Evolutionary conservation across 2,113 vertebrate genomes (phyloP).

Genomic region (Eurypyga helias): DNA sequence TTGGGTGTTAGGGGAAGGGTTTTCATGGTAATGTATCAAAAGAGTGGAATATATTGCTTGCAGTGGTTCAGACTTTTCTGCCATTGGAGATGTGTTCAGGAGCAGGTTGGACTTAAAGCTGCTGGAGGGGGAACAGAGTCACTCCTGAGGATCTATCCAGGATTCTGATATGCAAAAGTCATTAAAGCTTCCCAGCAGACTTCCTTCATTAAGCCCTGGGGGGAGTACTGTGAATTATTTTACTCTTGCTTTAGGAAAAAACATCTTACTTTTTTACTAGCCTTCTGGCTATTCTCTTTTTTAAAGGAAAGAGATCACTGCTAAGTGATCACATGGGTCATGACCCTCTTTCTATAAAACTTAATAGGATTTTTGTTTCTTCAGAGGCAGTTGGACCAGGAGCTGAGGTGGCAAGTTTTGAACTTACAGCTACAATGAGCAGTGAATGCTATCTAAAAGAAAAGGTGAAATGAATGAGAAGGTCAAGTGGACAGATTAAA

Average conservation of each 20-base stretch:
- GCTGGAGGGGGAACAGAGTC: background rate
- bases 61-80: background rate
- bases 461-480: background rate
- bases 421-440: background rate
- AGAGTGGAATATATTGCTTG: background rate
- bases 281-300: background rate
- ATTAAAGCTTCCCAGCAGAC: background rate
- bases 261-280: background rate
- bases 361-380: slow-evolving; percentile 29
- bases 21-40: background rate
- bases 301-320: background rate
- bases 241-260: background rate
- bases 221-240: background rate
- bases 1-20: background rate
- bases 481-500: background rate
- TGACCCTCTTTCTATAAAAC: background rate
- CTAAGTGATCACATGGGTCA: background rate
- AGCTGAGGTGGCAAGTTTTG: slow-evolving; percentile 9
- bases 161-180: background rate
- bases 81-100: background rate
- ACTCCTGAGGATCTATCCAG: background rate
- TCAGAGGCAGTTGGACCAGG: background rate
- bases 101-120: background rate
- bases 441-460: background rate
- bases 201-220: background rate